phyloP scores from a whole-genome alignment of 2,797 vertebrate genomes.

The Sebastolobus altivelis region DNA sequence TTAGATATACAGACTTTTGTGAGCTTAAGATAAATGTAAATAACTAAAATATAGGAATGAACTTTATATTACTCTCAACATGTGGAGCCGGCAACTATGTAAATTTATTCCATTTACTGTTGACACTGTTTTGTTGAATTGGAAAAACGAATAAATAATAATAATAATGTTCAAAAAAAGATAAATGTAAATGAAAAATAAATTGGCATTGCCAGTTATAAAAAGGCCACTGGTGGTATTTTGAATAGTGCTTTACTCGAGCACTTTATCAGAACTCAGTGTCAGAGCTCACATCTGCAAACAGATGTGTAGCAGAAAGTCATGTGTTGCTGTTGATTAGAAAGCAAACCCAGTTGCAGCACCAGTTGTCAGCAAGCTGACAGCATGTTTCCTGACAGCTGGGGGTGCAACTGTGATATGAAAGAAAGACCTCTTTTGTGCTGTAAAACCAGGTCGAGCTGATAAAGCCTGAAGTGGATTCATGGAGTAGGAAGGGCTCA shows the following conservation, averaged over 20 bases:
- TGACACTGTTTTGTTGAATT: neutral
- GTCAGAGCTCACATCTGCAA: conserved; percentile 2
- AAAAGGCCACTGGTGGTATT: neutral
- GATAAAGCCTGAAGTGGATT: conserved; percentile 31
- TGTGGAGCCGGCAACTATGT: neutral
- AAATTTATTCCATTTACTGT: neutral
- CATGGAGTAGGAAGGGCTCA: conserved; percentile 3
- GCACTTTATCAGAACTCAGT: neutral
- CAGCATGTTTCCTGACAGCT: conserved; percentile 64
- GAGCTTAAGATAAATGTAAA: neutral
- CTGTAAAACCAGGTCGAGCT: conserved; percentile 5
- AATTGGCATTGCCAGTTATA: neutral
- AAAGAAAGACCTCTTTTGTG: conserved; percentile 64
- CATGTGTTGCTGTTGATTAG: conserved; percentile 10
- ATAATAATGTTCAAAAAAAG: neutral
- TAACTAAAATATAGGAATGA: neutral
- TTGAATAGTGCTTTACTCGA: neutral
- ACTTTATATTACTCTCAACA: neutral
- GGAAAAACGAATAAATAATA: neutral
- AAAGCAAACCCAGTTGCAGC: conserved; percentile 27
- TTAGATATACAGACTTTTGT: neutral
- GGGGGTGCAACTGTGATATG: conserved; percentile 50
- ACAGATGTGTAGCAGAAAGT: conserved; percentile 33
- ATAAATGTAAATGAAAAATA: neutral
- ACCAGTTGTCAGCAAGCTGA: conserved; percentile 59